phyloP scores from a whole-genome alignment of 2,888 invertebrate genomes.

The Gibbula magus region DNA sequence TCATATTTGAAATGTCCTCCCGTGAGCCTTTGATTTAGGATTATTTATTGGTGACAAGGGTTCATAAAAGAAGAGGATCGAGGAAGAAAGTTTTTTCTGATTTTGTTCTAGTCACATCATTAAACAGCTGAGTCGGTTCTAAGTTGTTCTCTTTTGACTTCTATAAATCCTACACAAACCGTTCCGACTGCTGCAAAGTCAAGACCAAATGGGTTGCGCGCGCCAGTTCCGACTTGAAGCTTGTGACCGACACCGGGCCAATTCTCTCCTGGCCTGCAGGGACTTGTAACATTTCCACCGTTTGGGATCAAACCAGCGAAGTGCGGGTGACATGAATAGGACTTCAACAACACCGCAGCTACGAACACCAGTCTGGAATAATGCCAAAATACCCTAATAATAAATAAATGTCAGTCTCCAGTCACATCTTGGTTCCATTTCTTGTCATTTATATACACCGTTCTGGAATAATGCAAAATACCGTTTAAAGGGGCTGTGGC shows the following conservation, averaged over 20 bases:
- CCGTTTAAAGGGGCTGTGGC: too few relatives aligned
- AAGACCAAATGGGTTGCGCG: conserved; percentile 6
- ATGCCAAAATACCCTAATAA: too few relatives aligned
- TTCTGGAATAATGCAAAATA: too few relatives aligned
- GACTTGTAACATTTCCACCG: conserved; percentile 9
- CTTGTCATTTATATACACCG: too few relatives aligned
- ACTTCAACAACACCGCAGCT: background rate
- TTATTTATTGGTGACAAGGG: background rate
- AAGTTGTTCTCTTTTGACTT: background rate
- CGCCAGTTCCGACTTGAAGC: background rate
- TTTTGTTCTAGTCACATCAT: background rate
- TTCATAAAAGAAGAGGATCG: background rate
- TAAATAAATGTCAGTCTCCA: too few relatives aligned
- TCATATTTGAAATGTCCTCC: too few relatives aligned
- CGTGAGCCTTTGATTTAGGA: background rate
- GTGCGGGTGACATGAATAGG: background rate
- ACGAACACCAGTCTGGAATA: background rate
- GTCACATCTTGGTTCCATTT: too few relatives aligned
- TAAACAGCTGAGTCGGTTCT: background rate
- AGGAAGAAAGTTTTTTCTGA: background rate
- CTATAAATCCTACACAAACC: too few relatives aligned
- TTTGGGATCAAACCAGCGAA: background rate
- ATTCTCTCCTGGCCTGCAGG: background rate
- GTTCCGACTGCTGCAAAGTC: background rate
- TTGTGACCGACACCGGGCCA: conserved; percentile 25